Percentiles rank a stretch among this genome's conserved stretches.
Conservation (phyloP, 2,888 invertebrate genomes). For the Stenichneumon culpator region DNA sequence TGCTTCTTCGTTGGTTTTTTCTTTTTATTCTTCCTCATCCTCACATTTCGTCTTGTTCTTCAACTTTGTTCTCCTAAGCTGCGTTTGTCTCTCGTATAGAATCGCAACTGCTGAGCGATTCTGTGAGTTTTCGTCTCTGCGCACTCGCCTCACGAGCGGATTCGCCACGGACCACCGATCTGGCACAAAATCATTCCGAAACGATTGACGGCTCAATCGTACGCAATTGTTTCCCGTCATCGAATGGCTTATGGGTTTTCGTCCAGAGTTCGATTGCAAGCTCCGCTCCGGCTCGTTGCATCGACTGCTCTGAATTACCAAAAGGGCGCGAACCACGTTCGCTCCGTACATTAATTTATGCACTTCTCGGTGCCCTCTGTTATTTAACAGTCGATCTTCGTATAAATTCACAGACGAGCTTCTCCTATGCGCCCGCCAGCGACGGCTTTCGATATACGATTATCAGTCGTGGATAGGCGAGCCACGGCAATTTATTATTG, state of each 20-base stretch:
- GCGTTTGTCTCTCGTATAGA: not conserved
- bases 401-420: not conserved
- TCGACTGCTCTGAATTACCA: not conserved
- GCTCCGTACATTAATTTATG: not conserved
- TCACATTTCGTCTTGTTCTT: constrained; percentile 42
- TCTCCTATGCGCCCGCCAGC: not conserved
- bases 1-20: constrained; percentile 25
- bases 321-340: not conserved
- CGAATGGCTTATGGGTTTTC: constrained; percentile 38
- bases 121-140: not conserved
- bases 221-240: constrained; percentile 41
- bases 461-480: constrained; percentile 8
- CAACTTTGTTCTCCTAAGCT: constrained; percentile 7
- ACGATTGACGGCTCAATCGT: constrained; percentile 48
- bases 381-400: not conserved
- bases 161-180: constrained; percentile 23
- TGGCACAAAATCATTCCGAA: constrained; percentile 53
- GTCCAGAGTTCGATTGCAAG: constrained; percentile 6
- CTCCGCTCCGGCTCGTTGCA: not conserved
- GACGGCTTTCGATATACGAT: not conserved
- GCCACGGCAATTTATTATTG: constrained; percentile 10
- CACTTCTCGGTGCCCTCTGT: not conserved
- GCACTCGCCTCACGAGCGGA: not conserved
- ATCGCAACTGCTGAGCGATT: not conserved
- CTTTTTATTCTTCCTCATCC: constrained; percentile 15